Percentiles rank a stretch among this genome's conserved stretches.
These are phyloP conservation scores for Cossypha polioptera DNA, from an alignment of 2,797 vertebrate genomes.

Conservation along the genomic window DNA sequence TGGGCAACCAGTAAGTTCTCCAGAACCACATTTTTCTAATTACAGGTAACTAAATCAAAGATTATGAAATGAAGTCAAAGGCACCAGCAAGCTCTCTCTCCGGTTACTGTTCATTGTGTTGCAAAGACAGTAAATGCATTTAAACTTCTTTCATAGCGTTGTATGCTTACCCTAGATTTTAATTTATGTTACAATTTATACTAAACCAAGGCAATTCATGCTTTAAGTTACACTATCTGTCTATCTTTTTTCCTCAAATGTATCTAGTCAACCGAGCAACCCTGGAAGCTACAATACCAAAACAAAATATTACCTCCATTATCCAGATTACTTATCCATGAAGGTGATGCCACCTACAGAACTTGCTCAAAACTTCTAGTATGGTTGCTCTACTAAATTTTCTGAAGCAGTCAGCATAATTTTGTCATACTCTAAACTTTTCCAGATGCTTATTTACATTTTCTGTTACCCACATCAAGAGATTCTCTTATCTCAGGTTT, in stretches of 20 bases:
- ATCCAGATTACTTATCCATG: background rate
- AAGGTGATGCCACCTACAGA: background rate
- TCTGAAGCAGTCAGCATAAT: background rate
- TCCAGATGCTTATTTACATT: background rate
- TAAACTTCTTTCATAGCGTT: background rate
- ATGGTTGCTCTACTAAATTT: background rate
- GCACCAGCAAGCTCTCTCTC: background rate
- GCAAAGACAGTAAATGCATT: background rate
- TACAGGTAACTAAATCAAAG: background rate
- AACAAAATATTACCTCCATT: background rate
- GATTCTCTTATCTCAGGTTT: background rate
- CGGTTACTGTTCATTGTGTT: background rate
- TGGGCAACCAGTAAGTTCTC: background rate
- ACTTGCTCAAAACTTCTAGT: background rate
- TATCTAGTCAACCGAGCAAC: background rate
- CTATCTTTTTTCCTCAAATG: background rate
- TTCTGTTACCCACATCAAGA: background rate
- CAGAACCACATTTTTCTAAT: background rate
- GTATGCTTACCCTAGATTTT: background rate
- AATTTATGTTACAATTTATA: background rate
- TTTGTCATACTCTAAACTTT: background rate
- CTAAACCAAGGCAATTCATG: background rate
- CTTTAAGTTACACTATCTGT: background rate
- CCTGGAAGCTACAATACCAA: background rate
- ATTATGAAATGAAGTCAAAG: background rate